Evolutionary conservation across 2,888 invertebrate species (phyloP).

Genomic region (Caenorhabditis drosophilae): DNA sequence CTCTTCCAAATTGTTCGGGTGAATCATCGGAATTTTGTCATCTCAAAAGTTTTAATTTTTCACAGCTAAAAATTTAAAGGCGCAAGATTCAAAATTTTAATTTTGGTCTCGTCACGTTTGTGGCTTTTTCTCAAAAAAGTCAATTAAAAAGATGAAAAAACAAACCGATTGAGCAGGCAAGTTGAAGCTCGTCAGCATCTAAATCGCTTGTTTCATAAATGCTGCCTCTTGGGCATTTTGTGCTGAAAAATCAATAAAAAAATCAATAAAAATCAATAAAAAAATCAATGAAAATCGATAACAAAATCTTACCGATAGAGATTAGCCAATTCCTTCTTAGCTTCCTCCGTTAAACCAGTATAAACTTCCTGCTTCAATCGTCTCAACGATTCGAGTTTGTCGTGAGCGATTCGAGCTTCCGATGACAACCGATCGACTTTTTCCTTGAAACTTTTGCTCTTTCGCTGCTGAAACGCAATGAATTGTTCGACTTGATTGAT

Average conservation of each 20-base stretch:
- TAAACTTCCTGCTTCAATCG: conserved; percentile 36
- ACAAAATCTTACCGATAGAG: conserved; percentile 17
- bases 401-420: conserved; percentile 34
- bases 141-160: too few relatives aligned
- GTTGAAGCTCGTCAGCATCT: conserved; percentile 35
- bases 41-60: too few relatives aligned
- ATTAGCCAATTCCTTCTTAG: conserved; percentile 19
- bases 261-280: neutral
- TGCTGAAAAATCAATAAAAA: conserved; percentile 3
- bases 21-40: conserved; percentile 24
- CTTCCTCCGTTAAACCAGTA: conserved; percentile 15
- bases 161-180: conserved; percentile 35
- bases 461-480: conserved; percentile 22
- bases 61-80: too few relatives aligned
- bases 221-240: conserved; percentile 37
- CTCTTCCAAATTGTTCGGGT: too few relatives aligned
- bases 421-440: conserved; percentile 19
- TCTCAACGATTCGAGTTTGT: conserved; percentile 27
- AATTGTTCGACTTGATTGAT: conserved; percentile 40
- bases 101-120: too few relatives aligned
- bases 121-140: too few relatives aligned
- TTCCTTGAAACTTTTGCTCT: conserved; percentile 28
- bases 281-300: neutral
- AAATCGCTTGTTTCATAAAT: conserved; percentile 37
- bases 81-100: too few relatives aligned